Evolutionary conservation across 64 coral and sea anemone genomes (phyloP).

Genomic region (Orbicella faveolata): DNA sequence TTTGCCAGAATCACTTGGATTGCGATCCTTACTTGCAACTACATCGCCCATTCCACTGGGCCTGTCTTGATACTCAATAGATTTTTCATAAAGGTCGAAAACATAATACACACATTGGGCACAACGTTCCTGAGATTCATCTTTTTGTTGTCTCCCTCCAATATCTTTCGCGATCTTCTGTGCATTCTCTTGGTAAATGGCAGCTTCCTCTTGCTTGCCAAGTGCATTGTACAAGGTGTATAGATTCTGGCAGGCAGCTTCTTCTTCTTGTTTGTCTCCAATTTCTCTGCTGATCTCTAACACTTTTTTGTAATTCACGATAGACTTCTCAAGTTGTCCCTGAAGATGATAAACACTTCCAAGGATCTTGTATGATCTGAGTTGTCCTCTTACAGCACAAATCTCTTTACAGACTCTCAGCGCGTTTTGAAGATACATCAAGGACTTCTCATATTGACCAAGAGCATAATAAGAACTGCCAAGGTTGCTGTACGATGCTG

Average conservation of each 20-base stretch:
- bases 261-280: slow-evolving; percentile 21
- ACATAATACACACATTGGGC: not conserved
- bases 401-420: slow-evolving; percentile 2
- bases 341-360: not conserved
- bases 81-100: not conserved
- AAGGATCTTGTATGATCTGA: not conserved
- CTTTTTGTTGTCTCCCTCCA: not conserved
- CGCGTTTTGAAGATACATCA: not conserved
- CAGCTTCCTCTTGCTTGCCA: slow-evolving; percentile 7
- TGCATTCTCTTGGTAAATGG: not conserved
- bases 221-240: not conserved
- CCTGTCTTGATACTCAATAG: slow-evolving; percentile 17
- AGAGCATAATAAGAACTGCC: not conserved
- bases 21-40: not conserved
- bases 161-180: not conserved
- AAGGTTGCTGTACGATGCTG: not conserved
- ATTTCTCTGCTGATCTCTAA: not conserved
- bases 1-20: not conserved
- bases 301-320: not conserved
- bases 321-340: not conserved
- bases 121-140: not conserved
- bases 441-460: slow-evolving; percentile 21
- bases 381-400: not conserved
- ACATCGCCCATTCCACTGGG: not conserved
- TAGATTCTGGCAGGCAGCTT: not conserved